Evolutionary conservation across 2,888 invertebrate genomes (phyloP), one percentile per base, ranked within the genome.

Genomic region (Rambutsinella grinnellia): DNA sequence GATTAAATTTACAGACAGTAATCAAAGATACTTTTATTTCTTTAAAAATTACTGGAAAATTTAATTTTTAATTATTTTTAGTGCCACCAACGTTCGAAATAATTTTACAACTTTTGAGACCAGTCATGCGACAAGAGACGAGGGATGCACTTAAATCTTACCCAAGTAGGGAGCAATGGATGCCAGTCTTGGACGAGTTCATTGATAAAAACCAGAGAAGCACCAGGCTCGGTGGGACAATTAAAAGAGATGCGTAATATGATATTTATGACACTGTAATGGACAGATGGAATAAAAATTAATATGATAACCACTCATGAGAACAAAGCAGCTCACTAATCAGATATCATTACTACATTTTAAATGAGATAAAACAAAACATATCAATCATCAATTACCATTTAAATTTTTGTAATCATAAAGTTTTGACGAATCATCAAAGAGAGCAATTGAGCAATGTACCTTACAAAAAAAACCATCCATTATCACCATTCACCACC

Each of bases 11-110:
- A 13, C n/a, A 44, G 10, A 10, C 44, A 10, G 8, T 44, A 13
- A 13, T 13, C 44, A 8, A 13, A 44, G 10, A 8, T 10, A 10
- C 13, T 44, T 44, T 10, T 44, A 44, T 13, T 13, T 13, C 8
- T 13, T 10, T 44, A 44, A 44, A 44, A 44, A 10, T 44, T 44
- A 44, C 8, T 44, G 13, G 44, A 44, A 10, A 10, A 10, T 8
- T 44, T 44, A 44, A 10, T n/a, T n/a, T n/a, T n/a, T n/a, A n/a
- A n/a, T n/a, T n/a, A n/a, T n/a, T n/a, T n/a, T n/a, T n/a, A 63
- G 63, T 63, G 63, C 63, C 49, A 17, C 21, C 49, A 10, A 3
- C 63, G 13, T 62, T 51, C 13, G 27, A 62, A 2, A 23, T 26
- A 6, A 17, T 62, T 17, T 24, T 62, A 1, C 23, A 23, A 49